phyloP scores from a whole-genome alignment of 2,797 vertebrate genomes.

The Phyllotis vaccarum region DNA sequence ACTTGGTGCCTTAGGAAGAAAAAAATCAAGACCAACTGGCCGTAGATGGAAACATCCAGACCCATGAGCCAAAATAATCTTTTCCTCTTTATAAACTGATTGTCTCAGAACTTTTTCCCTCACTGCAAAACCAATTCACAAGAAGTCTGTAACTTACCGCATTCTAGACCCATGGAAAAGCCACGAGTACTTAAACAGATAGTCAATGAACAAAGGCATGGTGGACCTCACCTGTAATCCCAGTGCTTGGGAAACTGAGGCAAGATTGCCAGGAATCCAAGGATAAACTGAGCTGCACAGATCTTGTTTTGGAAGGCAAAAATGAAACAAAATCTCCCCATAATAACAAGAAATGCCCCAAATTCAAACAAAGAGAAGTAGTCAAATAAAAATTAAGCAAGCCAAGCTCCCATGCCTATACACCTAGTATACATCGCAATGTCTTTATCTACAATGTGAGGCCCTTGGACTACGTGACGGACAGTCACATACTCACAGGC shows the following conservation, averaged over 20 bases:
- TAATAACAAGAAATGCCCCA: not conserved
- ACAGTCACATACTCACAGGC: not conserved
- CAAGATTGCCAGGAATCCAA: not conserved
- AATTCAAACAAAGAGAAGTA: not conserved
- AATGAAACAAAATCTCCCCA: not conserved
- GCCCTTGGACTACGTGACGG: constrained; percentile 10
- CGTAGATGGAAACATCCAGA: not conserved
- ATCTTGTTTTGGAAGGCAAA: too few species aligned
- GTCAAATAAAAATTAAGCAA: not conserved
- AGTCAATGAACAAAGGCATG: not conserved
- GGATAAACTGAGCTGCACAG: not conserved
- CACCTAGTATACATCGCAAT: not conserved
- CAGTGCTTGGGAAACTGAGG: not conserved
- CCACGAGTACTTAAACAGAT: constrained; percentile 1
- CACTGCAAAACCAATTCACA: not conserved
- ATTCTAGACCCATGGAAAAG: not conserved
- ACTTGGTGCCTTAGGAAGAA: not conserved
- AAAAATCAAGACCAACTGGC: not conserved
- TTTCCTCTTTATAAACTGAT: not conserved
- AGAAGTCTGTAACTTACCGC: not conserved
- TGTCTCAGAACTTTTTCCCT: not conserved
- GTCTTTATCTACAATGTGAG: constrained; percentile 10
- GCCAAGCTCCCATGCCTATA: not conserved
- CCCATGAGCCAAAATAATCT: not conserved
- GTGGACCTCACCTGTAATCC: not conserved